A percentile compares a stretch with the other conserved stretches of the same genome.
phyloP scores from a whole-genome alignment of 2,113 vertebrate genomes.

The Tangachromis dhanisi region DNA sequence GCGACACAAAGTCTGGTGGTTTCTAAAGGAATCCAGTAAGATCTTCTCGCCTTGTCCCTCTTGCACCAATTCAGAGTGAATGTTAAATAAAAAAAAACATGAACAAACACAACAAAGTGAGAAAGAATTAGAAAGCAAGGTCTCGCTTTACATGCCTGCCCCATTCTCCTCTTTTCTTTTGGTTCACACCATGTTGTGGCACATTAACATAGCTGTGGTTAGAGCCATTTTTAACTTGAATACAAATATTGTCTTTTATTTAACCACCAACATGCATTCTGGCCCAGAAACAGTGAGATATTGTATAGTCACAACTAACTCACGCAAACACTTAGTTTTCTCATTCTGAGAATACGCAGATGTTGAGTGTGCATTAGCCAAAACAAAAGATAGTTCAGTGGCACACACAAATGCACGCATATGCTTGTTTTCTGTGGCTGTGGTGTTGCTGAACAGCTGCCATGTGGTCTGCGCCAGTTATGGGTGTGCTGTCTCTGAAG shows the following conservation, averaged over 20 bases:
- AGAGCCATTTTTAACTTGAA: not conserved
- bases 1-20: constrained; percentile 59
- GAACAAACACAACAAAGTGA: constrained; percentile 26
- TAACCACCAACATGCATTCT: not conserved
- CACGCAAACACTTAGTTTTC: not conserved
- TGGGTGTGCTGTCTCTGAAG: not conserved
- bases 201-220: constrained; percentile 31
- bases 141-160: not conserved
- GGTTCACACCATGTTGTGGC: not conserved
- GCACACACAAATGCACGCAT: not conserved
- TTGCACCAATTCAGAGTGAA: not conserved
- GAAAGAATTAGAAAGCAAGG: not conserved
- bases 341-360: not conserved
- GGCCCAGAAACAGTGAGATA: not conserved
- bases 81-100: not conserved
- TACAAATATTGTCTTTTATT: not conserved
- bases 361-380: not conserved
- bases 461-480: not conserved
- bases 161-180: not conserved
- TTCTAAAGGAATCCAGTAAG: constrained; percentile 36
- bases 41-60: not conserved
- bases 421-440: not conserved
- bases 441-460: not conserved
- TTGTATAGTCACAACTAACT: not conserved
- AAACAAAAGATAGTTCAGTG: not conserved